Evolutionary conservation across 2,113 vertebrate genomes (phyloP).

Genomic region (Thymallus thymallus): DNA sequence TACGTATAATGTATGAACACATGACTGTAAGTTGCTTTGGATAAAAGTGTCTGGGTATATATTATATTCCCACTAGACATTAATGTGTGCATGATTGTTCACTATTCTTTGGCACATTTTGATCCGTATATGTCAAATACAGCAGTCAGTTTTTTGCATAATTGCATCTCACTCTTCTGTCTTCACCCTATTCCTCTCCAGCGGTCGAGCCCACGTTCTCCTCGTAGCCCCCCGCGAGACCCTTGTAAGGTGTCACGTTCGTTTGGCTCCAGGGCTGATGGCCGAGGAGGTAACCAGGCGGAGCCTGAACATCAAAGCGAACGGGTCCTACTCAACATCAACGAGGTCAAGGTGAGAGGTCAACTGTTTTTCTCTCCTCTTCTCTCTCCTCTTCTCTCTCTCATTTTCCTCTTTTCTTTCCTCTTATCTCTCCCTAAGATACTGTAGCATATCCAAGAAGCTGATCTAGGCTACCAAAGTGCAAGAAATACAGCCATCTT

Average conservation of each 20-base stretch:
- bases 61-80: slow-evolving; percentile 24
- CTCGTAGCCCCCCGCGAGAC: slow-evolving; percentile 51
- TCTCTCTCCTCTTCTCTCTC: too few species aligned
- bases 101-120: background rate
- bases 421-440: too few species aligned
- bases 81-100: background rate
- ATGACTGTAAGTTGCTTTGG: too few species aligned
- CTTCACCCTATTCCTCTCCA: slow-evolving; percentile 24
- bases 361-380: background rate
- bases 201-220: slow-evolving; percentile 51
- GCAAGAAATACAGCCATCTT: background rate
- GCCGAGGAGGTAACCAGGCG: slow-evolving; percentile 42
- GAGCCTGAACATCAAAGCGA: slow-evolving; percentile 65
- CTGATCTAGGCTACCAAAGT: too few species aligned
- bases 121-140: background rate
- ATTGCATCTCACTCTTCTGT: background rate
- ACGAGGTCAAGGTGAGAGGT: slow-evolving; percentile 77
- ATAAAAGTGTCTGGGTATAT: too few species aligned
- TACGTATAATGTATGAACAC: too few species aligned
- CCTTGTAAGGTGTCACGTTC: slow-evolving; percentile 42
- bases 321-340: slow-evolving; percentile 75
- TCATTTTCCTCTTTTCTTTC: too few species aligned
- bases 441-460: too few species aligned
- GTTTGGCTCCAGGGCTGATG: slow-evolving; percentile 52
- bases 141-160: background rate